These are phyloP conservation scores for Apostichopus parvimensis DNA, from an alignment of 35 echinoderm and acorn worm species.

Conservation along the genomic window DNA sequence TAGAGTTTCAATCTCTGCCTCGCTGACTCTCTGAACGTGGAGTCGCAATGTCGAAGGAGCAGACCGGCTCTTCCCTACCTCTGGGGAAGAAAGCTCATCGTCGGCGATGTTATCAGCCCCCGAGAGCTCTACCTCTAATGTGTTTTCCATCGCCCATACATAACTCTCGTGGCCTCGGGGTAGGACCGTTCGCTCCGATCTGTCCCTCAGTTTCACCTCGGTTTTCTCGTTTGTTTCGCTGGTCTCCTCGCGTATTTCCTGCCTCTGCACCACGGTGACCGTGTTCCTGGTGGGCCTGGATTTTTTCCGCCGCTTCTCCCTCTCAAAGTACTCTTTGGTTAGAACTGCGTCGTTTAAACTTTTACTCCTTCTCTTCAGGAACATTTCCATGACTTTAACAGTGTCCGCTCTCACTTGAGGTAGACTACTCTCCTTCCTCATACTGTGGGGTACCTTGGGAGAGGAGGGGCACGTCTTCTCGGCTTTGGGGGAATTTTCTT, in stretches of 20 bases:
- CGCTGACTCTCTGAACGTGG: slow-evolving; percentile 59
- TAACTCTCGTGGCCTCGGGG: slow-evolving; percentile 61
- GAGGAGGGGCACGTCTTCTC: slow-evolving; percentile 11
- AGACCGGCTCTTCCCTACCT: slow-evolving; percentile 64
- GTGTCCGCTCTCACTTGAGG: slow-evolving; percentile 78
- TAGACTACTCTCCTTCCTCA: slow-evolving; percentile 68
- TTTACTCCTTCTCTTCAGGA: slow-evolving; percentile 80
- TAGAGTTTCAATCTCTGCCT: slow-evolving; percentile 49
- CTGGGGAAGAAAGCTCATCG: slow-evolving; percentile 83
- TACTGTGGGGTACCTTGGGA: slow-evolving; percentile 52
- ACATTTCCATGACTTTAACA: slow-evolving; percentile 85
- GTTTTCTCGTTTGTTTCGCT: slow-evolving; percentile 9
- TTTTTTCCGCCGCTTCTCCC: slow-evolving; percentile 69
- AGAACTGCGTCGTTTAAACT: slow-evolving; percentile 86
- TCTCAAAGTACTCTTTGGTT: slow-evolving; percentile 79
- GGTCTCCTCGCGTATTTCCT: background rate
- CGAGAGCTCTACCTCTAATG: slow-evolving; percentile 43
- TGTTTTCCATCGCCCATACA: slow-evolving; percentile 62
- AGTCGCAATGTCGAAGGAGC: slow-evolving; percentile 83
- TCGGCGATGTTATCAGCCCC: slow-evolving; percentile 72
- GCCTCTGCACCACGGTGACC: slow-evolving; percentile 20
- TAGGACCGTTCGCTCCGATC: background rate
- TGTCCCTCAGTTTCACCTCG: slow-evolving; percentile 44
- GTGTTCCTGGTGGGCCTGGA: slow-evolving; percentile 70
- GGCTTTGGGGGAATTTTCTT: background rate